A percentile compares a stretch with the other conserved stretches of the same genome.
Evolutionary conservation across 1,140 invertebrate genomes (phyloP).

Genomic region (Ceratoteleas bidentatus): DNA sequence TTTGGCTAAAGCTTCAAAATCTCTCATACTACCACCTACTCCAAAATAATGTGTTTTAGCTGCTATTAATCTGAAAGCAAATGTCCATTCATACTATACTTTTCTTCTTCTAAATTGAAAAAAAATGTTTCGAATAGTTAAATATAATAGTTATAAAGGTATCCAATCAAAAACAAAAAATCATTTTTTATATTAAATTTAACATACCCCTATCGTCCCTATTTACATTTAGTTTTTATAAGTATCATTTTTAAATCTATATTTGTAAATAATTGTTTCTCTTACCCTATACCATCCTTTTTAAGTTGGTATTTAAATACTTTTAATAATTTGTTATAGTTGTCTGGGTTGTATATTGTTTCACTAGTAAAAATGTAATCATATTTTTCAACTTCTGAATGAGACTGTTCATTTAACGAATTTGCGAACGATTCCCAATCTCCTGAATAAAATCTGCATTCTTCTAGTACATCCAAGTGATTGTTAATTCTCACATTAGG

Average conservation of each 20-base stretch:
- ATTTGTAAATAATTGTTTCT: constrained; percentile 6
- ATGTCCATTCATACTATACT: too few relatives aligned
- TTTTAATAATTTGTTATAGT: constrained; percentile 88
- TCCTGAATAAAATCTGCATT: constrained; percentile 88
- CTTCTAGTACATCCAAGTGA: constrained; percentile 72
- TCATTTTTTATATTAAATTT: too few relatives aligned
- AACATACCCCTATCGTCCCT: too few relatives aligned
- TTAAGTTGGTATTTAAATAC: constrained; percentile 87
- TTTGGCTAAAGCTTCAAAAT: too few relatives aligned
- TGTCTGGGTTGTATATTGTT: constrained; percentile 93
- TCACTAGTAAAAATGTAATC: constrained; percentile 94
- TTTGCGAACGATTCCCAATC: constrained; percentile 88
- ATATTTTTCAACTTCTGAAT: constrained; percentile 82
- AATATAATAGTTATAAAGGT: too few relatives aligned
- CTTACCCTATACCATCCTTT: constrained; percentile 83
- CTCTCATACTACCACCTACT: too few relatives aligned
- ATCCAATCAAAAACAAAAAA: too few relatives aligned
- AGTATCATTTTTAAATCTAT: constrained; percentile 23
- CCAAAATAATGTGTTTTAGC: too few relatives aligned
- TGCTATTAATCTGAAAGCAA: too few relatives aligned
- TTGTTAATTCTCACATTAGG: constrained; percentile 89
- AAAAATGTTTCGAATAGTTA: too few relatives aligned
- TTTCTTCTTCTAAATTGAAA: too few relatives aligned
- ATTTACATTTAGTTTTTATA: too few relatives aligned
- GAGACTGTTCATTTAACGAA: constrained; percentile 71